These are phyloP conservation scores for Drosophila prolongata DNA, from an alignment of 2,888 invertebrate species.

Conservation along the genomic window DNA sequence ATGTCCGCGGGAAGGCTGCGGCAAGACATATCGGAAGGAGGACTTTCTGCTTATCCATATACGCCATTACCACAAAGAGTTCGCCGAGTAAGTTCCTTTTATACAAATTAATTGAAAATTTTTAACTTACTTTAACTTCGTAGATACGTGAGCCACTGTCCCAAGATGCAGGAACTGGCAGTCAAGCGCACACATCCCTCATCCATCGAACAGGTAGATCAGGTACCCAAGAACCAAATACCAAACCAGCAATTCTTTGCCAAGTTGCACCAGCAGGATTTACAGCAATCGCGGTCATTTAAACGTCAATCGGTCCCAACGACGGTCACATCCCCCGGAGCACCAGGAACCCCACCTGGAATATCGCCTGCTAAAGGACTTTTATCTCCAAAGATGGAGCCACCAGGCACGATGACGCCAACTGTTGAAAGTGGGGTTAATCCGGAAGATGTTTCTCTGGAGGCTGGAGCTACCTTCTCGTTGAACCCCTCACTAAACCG, in stretches of 20 bases:
- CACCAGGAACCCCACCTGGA: conserved; percentile 1
- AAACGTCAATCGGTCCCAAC: conserved; percentile 50
- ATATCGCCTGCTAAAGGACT: conserved; percentile 40
- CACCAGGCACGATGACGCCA: conserved; percentile 9
- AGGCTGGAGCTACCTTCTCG: neutral
- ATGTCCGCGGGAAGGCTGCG: conserved; percentile 93
- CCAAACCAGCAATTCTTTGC: conserved; percentile 84
- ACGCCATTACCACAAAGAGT: conserved; percentile 95
- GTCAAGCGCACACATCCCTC: conserved; percentile 87
- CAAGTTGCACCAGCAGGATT: conserved; percentile 84
- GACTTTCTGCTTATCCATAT: conserved; percentile 96
- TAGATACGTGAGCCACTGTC: conserved; percentile 88
- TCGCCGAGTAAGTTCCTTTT: conserved; percentile 86
- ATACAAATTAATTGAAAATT: no score
- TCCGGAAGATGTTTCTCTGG: neutral
- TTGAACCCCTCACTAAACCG: neutral
- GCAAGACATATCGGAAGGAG: conserved; percentile 95
- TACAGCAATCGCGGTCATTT: conserved; percentile 77
- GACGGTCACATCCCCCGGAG: conserved; percentile 35
- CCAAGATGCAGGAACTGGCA: conserved; percentile 94
- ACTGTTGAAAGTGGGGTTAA: conserved; percentile 9
- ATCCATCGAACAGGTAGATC: conserved; percentile 87
- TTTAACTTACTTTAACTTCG: neutral
- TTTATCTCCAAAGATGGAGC: conserved; percentile 22
- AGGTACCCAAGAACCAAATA: conserved; percentile 83